Evolutionary conservation across 2,888 invertebrate species (phyloP), one percentile per base, ranked within the genome.

Genomic region (Lamproptera curius): DNA sequence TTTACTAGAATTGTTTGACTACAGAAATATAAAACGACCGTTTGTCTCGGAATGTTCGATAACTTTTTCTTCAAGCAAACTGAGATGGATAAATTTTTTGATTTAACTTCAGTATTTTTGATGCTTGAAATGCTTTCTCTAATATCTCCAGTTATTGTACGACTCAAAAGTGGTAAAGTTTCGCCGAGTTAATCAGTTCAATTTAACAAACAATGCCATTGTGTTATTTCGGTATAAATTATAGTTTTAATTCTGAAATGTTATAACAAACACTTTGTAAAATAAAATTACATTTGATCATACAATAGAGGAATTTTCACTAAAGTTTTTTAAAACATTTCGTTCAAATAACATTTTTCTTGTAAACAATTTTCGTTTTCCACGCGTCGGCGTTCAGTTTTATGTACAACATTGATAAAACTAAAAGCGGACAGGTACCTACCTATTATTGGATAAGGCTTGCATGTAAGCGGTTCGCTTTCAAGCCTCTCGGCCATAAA

Each of bases 401-500:
- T 46, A 50, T 42, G 33, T 42, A 35, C 38, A 33, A 40, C 36
- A 36, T 39, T 46, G 40, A 42, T 42, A 47, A 51, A 31, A 17
- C 35, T 47, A 41, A 44, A 59, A 56, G 57, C 53, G 58, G 57
- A 61, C 60, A 61, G 65, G 62, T 70, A 65, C 36, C 36, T 49
- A 40, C 26, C 40, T 49, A 40, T 28, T 41, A 41, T 61, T 61
- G 63, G 62, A 67, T 66, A 67, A 70, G 66, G 69, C 70, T 79
- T 62, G 78, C 81, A 80, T 79, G 78, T 72, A 70, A 77, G 73
- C 77, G 78, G 74, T 70, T 68, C 67, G 74, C 72, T 79, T 80
- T 73, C 70, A 73, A 80, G 71, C 74, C 76, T 65, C 66, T 64
- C 67, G 56, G 53, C 70, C 75, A 83, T 87, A 86, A 86, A 87